Evolutionary conservation across 1,140 invertebrate species (phyloP).

Genomic region (Semibalanus balanoides): DNA sequence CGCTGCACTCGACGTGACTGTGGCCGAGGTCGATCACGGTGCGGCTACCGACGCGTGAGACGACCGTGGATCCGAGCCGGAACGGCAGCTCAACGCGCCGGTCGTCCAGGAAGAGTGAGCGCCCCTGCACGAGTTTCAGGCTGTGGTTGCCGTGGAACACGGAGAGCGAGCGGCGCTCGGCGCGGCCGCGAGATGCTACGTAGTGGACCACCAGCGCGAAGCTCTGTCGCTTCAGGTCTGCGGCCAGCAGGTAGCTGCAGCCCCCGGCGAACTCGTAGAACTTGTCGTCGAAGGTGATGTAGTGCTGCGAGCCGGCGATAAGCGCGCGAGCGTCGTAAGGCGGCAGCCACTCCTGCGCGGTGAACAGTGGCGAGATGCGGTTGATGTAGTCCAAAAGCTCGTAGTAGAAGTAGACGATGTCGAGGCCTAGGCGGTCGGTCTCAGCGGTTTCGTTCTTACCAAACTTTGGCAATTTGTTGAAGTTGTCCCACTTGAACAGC

Average conservation of each 20-base stretch:
- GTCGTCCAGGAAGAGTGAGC: background rate
- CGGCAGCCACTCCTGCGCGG: background rate
- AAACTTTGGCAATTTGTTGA: background rate
- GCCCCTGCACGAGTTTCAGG: background rate
- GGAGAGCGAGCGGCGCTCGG: background rate
- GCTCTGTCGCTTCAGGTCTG: background rate
- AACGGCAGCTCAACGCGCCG: background rate
- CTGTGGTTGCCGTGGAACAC: background rate
- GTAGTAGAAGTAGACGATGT: background rate
- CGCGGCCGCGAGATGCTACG: background rate
- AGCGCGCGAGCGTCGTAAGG: background rate
- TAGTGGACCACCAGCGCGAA: background rate
- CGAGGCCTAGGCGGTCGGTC: background rate
- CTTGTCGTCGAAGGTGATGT: background rate
- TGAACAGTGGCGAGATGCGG: background rate
- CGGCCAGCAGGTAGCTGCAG: background rate
- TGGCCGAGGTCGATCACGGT: background rate
- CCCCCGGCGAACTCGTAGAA: background rate
- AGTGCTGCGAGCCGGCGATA: background rate
- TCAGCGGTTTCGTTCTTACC: background rate
- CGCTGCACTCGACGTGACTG: background rate
- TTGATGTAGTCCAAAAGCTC: background rate
- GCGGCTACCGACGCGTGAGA: background rate
- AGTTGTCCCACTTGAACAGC: background rate
- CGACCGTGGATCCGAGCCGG: background rate